Evolutionary conservation across 2,113 vertebrate species (phyloP).

Genomic region (Serilophus lunatus): DNA sequence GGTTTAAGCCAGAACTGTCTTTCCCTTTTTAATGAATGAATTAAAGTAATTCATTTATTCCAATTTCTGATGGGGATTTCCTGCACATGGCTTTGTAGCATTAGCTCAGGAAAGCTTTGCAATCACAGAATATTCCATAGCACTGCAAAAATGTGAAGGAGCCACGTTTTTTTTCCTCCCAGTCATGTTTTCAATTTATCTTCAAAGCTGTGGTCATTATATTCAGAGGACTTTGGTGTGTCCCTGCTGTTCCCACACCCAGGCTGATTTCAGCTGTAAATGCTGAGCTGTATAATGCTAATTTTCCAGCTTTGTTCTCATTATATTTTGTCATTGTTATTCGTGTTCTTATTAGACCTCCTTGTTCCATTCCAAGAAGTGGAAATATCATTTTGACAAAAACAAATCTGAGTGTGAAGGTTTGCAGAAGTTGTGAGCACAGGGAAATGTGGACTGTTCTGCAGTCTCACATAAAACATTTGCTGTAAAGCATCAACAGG

Average conservation of each 20-base stretch:
- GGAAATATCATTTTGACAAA: background rate
- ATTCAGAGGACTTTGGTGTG: background rate
- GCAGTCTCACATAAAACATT: background rate
- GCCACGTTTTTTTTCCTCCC: background rate
- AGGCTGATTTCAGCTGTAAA: background rate
- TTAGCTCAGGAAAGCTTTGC: background rate
- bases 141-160: background rate
- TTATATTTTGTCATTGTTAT: background rate
- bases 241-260: background rate
- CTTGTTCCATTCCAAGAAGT: background rate
- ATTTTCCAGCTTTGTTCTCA: background rate
- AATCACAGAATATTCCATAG: background rate
- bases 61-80: background rate
- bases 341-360: background rate
- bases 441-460: background rate
- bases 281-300: fast-evolving
- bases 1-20: background rate
- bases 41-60: background rate
- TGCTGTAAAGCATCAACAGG: background rate
- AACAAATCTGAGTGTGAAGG: background rate
- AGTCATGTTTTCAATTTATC: background rate
- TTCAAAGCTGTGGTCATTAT: background rate
- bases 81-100: background rate
- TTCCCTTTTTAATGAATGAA: background rate
- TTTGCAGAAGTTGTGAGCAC: background rate